Base-by-base conservation (phyloP, 2,888 invertebrate genomes). In the Leptodirus hochenwartii region DNA sequence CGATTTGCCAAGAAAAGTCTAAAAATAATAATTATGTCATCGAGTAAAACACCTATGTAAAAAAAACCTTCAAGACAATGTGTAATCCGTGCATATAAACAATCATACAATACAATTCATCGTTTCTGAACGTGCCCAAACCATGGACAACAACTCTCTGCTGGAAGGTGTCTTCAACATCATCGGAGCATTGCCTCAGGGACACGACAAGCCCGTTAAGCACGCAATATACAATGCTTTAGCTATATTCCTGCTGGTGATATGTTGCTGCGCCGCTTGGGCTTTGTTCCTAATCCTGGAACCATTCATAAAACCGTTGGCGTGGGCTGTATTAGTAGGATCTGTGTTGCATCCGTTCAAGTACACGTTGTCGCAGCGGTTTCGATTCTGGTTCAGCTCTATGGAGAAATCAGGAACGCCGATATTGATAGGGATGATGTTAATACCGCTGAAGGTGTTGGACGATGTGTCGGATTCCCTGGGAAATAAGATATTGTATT, bases 251-350 rank as follows among this genome's bases (percentile, higher is more conserved):
- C 64, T 85, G 39, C 58, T 85, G 36, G 59, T 67, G 24, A 51
- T 78, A 28, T 68, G 70, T 41, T 68, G 69, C 47, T 67, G 67
- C 20, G 78, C 77, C 10, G 63, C 73, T 23, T 76, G 73, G 50
- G 80, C 81, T 2, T 63, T 88, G 5, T 88, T 81, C 53, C 66
- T 82, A 37, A 80, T 87, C 40, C 59, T 93, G 16, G 80, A 84
- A 44, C 90, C 91, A 0, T 95, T 93, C 55, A 70, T 96, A 17
- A 79, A 85, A 41, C 93, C 96, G 0, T 56, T 98, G 30, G 66
- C 95, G 41, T 98, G 96, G 96, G 93, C 96, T 1, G 61, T 91
- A 32, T 61, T 98, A 17, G 85, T 91, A 45, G 98, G 98, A n/a
- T 90, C 93, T 1, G 80, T 93, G 22, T 62, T 96, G n/a, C 88